Conservation (phyloP, 2,113 vertebrate species). For the Caranx ignobilis region DNA sequence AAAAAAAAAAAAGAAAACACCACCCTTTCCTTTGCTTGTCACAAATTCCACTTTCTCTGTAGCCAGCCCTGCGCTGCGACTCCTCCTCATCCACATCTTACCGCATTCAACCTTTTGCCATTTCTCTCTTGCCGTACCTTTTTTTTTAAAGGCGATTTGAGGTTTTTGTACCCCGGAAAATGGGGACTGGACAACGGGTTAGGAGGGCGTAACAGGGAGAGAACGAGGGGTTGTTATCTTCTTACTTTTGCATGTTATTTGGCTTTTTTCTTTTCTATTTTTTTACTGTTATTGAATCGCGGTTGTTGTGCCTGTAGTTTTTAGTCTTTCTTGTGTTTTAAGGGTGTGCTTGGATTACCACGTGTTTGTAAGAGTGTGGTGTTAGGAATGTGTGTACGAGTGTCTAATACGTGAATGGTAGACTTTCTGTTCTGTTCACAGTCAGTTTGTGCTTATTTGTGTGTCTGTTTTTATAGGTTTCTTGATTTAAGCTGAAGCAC, state of each 20-base stretch:
- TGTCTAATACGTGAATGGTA: conserved; percentile 51
- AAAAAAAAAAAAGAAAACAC: conserved; percentile 82
- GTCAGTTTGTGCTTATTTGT: conserved; percentile 67
- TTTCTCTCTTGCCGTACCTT: conserved; percentile 84
- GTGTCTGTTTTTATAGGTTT: conserved; percentile 71
- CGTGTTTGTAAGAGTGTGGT: conserved; percentile 63
- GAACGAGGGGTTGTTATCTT: conserved; percentile 70
- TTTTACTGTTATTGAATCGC: conserved; percentile 46
- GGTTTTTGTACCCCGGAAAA: conserved; percentile 80
- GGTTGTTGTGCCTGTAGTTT: conserved; percentile 69
- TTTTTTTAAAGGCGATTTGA: conserved; percentile 76
- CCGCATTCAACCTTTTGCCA: conserved; percentile 85
- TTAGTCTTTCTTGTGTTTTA: conserved; percentile 65
- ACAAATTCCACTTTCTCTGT: conserved; percentile 88
- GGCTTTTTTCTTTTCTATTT: conserved; percentile 24
- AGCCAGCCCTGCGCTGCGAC: conserved; percentile 83
- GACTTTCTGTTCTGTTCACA: conserved; percentile 57
- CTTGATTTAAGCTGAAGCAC: conserved; percentile 57
- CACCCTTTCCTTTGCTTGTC: conserved; percentile 88
- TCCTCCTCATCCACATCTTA: conserved; percentile 85
- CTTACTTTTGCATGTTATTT: conserved; percentile 71
- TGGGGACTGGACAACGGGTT: conserved; percentile 76
- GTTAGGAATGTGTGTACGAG: conserved; percentile 50
- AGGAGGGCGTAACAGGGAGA: conserved; percentile 71
- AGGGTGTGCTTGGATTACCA: conserved; percentile 61